Evolutionary conservation across 2,113 vertebrate genomes (phyloP).

Genomic region (Aspidoscelis tigris): DNA sequence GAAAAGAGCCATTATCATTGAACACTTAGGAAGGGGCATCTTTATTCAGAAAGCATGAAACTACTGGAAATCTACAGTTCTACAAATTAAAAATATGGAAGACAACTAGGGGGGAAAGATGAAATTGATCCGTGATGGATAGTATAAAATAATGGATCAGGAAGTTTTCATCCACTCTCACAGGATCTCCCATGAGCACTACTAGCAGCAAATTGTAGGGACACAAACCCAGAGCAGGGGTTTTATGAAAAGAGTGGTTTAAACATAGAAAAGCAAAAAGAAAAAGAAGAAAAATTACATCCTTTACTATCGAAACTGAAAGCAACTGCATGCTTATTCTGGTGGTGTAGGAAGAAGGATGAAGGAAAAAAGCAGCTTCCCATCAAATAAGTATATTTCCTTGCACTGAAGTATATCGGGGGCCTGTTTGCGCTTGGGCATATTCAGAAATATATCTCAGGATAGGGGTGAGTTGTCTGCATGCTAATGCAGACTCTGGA

Average conservation of each 20-base stretch:
- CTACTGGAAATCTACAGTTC: background rate
- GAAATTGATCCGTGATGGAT: background rate
- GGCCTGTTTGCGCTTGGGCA: no score
- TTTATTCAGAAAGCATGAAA: background rate
- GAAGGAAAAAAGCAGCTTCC: no score
- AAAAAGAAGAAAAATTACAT: background rate
- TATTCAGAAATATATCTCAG: no score
- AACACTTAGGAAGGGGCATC: background rate
- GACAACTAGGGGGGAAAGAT: background rate
- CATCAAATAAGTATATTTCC: background rate
- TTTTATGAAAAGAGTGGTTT: no score
- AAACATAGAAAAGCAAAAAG: no score
- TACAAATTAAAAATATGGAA: background rate
- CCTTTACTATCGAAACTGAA: background rate
- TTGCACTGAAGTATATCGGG: background rate
- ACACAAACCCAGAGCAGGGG: no score
- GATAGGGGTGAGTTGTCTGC: no score
- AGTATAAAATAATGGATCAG: background rate
- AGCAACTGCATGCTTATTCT: no score
- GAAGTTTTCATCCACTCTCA: background rate
- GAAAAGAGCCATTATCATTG: background rate
- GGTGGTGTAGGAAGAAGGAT: no score
- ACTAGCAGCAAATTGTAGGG: background rate
- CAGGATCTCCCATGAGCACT: background rate
- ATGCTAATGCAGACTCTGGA: no score